Evolutionary conservation across 2,797 vertebrate species (phyloP), one percentile per base, ranked within the genome.

Genomic region (Echeneis naucrates): DNA sequence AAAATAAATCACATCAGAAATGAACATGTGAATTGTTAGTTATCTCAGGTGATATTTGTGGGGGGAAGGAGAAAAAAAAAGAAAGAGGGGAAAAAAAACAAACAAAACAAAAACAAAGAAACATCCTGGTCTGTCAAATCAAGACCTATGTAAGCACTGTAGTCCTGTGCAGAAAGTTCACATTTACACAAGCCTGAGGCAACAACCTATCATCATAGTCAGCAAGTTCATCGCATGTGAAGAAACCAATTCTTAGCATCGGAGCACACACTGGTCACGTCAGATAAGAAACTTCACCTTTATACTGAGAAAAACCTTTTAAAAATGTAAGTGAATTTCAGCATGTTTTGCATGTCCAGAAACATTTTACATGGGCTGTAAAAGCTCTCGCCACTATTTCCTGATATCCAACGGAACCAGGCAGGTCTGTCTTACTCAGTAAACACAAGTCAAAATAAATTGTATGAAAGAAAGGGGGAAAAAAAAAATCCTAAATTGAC

Each of bases 341-440:
- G 13, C 53, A 57, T 32, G 32, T 85, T 92, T 86, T 86, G 85
- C 74, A 84, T 87, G 86, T 88, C 90, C 90, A 92, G 92, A 92
- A 56, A 70, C 77, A 90, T 80, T 80, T 60, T 12, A 55, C 21
- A 33, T 9, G 2, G 53, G 12, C n/a, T 11, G 12, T 50, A 40
- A 17, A 12, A 54, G 56, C 59, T 48, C 0, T n/a, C 8, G 53
- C 52, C 44, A 53, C 37, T 19, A 23, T 10, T 1, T 9, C 35
- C 21, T 27, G 45, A 27, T 44, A 27, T 38, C 24, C 6, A 55
- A 68, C 50, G 48, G n/a, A 48, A 53, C 56, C 2, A 27, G 45
- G 12, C 12, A 51, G n/a, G 8, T 68, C 40, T 35, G 14, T 62
- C 3, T 37, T 5, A 5, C 12, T 23, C 5, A 55, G 21, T 16